These are phyloP conservation scores for Pegoplata infirma DNA, from an alignment of 2,888 invertebrate genomes.

Conservation along the genomic window DNA sequence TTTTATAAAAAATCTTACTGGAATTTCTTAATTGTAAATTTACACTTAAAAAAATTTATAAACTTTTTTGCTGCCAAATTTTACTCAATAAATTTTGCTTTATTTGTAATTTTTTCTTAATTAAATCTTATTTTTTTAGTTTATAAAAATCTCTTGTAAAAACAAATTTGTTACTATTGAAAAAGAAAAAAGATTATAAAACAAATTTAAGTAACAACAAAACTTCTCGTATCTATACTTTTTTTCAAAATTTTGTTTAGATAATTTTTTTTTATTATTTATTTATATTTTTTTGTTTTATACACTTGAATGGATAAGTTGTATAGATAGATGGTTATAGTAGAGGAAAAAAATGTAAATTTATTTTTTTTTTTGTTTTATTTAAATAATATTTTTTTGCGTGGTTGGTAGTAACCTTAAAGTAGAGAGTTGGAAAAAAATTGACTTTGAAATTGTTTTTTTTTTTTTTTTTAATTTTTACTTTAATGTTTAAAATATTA, in stretches of 20 bases:
- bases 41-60: background rate
- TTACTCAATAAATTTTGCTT: background rate
- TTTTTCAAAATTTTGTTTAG: constrained; percentile 9
- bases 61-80: background rate
- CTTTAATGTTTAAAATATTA: too few species aligned
- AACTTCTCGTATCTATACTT: background rate
- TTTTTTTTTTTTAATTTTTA: constrained; percentile 33
- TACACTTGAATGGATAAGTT: background rate
- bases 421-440: constrained; percentile 45
- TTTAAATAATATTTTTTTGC: constrained; percentile 29
- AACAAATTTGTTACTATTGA: constrained; percentile 24
- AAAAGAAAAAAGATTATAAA: too few species aligned
- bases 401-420: constrained; percentile 56
- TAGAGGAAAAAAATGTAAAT: constrained; percentile 42
- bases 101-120: too few species aligned
- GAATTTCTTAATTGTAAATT: background rate
- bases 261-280: background rate
- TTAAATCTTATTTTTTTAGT: too few species aligned
- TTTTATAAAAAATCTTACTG: too few species aligned
- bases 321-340: background rate
- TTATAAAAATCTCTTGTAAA: background rate
- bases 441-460: constrained; percentile 60
- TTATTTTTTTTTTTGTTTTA: constrained; percentile 30
- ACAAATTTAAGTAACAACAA: background rate
- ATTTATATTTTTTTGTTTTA: constrained; percentile 14